Conservation (phyloP, 1,140 invertebrate species). For the Brachionus manjavacas region DNA sequence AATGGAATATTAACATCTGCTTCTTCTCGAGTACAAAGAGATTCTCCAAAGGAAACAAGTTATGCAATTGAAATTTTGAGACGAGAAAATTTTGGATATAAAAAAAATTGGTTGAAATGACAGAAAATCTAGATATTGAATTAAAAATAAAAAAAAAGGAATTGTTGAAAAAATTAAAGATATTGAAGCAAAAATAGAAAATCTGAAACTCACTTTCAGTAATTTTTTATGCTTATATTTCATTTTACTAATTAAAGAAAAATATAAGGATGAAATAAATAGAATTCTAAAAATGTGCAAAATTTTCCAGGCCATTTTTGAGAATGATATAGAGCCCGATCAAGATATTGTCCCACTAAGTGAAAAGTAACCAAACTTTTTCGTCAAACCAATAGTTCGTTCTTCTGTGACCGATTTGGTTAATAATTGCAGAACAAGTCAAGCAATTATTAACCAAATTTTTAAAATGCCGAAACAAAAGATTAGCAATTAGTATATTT, state of each 20-base stretch:
- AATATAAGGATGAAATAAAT: neutral
- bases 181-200: neutral
- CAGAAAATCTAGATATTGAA: neutral
- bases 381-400: neutral
- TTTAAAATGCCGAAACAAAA: no score
- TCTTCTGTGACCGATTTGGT: neutral
- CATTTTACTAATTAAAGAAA: neutral
- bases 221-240: neutral
- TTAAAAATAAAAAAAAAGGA: neutral
- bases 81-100: neutral
- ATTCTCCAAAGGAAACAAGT: neutral
- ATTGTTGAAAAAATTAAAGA: neutral
- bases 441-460: no score
- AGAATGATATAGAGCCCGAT: no score
- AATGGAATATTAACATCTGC: neutral
- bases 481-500: no score
- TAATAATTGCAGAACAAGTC: neutral
- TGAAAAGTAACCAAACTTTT: no score
- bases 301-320: no score
- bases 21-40: neutral
- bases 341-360: no score
- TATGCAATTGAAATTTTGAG: neutral
- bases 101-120: neutral
- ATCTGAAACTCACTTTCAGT: neutral
- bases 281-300: neutral